Evolutionary conservation across 1,140 invertebrate genomes (phyloP).

Genomic region (Planococcus citri): DNA sequence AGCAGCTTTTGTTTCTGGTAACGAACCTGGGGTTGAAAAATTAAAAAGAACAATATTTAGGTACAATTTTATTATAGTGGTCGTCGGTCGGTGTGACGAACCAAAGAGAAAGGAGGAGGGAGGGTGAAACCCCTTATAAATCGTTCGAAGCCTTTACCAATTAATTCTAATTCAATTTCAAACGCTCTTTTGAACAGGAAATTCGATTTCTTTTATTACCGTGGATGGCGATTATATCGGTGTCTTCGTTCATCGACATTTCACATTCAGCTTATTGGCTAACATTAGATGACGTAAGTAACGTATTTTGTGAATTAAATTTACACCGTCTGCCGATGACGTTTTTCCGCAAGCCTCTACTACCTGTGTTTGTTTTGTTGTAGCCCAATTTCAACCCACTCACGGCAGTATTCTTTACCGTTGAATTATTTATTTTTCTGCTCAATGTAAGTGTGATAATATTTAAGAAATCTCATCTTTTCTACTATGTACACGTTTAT

Average conservation of each 20-base stretch:
- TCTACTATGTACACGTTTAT: background rate
- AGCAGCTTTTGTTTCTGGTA: no score
- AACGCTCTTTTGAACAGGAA: slow-evolving; percentile 1
- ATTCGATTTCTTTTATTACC: slow-evolving; percentile 10
- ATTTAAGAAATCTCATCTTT: background rate
- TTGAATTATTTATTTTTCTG: background rate
- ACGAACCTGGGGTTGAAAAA: no score
- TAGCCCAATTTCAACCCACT: background rate
- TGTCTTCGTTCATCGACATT: slow-evolving; percentile 9
- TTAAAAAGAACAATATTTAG: no score
- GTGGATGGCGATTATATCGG: slow-evolving; percentile 7
- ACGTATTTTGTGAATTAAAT: background rate
- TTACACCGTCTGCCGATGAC: background rate
- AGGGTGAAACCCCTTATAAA: no score
- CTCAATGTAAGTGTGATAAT: background rate
- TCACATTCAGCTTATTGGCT: slow-evolving; percentile 11
- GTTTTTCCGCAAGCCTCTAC: background rate
- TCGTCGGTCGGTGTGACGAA: no score
- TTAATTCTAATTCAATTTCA: background rate
- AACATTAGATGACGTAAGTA: slow-evolving; percentile 9
- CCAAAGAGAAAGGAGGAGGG: no score
- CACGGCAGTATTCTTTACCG: background rate
- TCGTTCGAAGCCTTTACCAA: no score
- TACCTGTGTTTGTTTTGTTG: slow-evolving; percentile 1
- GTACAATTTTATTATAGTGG: no score